Evolutionary conservation across 2,888 invertebrate species (phyloP), one percentile per base, ranked within the genome.

Genomic region (Cactoblastis cactorum): DNA sequence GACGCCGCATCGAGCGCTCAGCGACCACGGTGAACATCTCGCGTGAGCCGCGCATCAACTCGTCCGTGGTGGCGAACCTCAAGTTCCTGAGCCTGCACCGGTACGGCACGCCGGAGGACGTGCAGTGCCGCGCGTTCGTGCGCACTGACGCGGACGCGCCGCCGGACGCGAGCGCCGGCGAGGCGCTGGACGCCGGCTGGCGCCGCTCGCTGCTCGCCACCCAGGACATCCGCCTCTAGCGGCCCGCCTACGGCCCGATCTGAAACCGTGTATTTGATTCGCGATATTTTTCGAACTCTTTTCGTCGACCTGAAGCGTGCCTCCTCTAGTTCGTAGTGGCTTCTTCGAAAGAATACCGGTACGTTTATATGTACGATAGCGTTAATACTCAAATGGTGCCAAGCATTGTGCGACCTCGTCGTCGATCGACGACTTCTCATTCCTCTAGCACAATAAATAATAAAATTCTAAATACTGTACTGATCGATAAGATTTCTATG

Each of bases 341-440:
- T 68, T 65, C 64, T 63, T 64, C 62, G 67, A 65, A 64, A 59
- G 73, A 71, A 71, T 72, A 69, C 68, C 66, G 71, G 57, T 73
- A 71, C 61, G 71, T 67, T 65, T 74, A 70, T 67, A 65, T 69
- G 65, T 74, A 65, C 64, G 61, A 71, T 78, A 74, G 80, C 71
- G 73, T 83, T 73, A 86, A 86, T 85, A 86, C 86, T 85, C 85
- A 86, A 74, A 80, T 77, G 81, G 83, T 83, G 82, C 75, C 77
- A 75, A 77, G 73, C 64, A 65, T 70, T 67, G 76, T 74, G 74
- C 73, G 74, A 68, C 63, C 67, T 62, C 64, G 65, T 65, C 62
- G 65, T 61, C 64, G 70, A 67, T 66, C 63, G 65, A 65, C 74
- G 69, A 68, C 71, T 71, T 79, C 77, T 84, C 85, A 84, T 85